Conservation (phyloP, 2,113 vertebrate species). For the Pteropus alecto region DNA sequence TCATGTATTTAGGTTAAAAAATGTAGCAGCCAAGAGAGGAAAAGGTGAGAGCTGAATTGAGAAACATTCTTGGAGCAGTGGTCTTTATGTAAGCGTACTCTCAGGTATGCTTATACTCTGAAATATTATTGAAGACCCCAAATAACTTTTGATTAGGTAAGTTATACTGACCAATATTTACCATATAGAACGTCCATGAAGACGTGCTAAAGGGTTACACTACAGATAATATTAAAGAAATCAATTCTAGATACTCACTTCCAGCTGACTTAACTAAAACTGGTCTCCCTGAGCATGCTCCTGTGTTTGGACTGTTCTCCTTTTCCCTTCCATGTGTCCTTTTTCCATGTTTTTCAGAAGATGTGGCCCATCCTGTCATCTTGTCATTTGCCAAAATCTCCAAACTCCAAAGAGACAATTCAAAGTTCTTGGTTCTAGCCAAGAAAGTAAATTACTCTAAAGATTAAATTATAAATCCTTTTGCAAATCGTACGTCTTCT, state of each 20-base stretch:
- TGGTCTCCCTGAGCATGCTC: background rate
- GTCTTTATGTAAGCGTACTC: background rate
- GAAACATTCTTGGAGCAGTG: background rate
- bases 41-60: background rate
- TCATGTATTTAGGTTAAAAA: background rate
- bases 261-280: background rate
- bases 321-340: background rate
- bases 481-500: background rate
- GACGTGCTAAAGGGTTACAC: background rate
- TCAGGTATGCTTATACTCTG: background rate
- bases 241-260: background rate
- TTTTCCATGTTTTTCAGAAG: background rate
- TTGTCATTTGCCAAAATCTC: background rate
- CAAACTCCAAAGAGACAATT: background rate
- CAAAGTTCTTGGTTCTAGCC: background rate
- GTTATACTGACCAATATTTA: background rate
- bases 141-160: background rate
- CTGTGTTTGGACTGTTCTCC: background rate
- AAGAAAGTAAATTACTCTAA: background rate
- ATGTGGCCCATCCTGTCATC: background rate
- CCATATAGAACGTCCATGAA: background rate
- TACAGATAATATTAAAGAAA: background rate
- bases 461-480: background rate
- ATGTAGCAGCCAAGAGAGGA: background rate
- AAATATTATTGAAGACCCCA: slow-evolving; percentile 18